Evolutionary conservation across 2,797 vertebrate genomes (phyloP), one percentile per base, ranked within the genome.

Genomic region (Rhinella marina): DNA sequence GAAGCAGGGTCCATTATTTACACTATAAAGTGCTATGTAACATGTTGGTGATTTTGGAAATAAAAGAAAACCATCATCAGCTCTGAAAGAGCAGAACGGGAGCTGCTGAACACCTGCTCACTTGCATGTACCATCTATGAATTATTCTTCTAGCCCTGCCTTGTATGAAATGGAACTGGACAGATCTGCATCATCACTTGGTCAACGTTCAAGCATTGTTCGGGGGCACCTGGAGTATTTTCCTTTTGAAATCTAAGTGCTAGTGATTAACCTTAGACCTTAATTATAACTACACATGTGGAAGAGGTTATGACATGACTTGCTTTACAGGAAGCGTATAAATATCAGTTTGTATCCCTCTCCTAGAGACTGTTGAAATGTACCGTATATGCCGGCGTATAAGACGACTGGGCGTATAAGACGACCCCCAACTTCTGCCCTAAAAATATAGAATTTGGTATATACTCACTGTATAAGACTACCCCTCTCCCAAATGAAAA

Each of bases 161-260:
- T 66, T 52, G 61, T 19, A 14, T 75, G 48, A 75, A 68, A 83
- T 13, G 57, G 11, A 68, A 21, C 59, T 50, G 29, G 25, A 75
- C 27, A 23, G 48, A 57, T 16, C 79, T 61, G 41, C 57, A 85
- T 41, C 32, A 48, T 91, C 93, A 81, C 57, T 89, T 89, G 92
- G 92, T 86, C 59, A 76, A 85, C 21, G 48, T 82, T 86, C 88
- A 88, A 68, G 78, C 77, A 86, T 68, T 89, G 79, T 89, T 82
- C 14, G 21, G 62, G 17, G 52, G 66, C 89, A 90, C 70, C 86
- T 85, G 84, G 72, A 61, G 84, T 81, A 52, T 12, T 81, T 66
- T 85, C 32, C 57, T 70, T 79, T 73, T 68, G 84, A 82, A 77
- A 81, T 81, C 12, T 19, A 86, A 78, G 27, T 23, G n/a, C 11